phyloP scores from a whole-genome alignment of 2,113 vertebrate genomes.

The Eonycteris spelaea region DNA sequence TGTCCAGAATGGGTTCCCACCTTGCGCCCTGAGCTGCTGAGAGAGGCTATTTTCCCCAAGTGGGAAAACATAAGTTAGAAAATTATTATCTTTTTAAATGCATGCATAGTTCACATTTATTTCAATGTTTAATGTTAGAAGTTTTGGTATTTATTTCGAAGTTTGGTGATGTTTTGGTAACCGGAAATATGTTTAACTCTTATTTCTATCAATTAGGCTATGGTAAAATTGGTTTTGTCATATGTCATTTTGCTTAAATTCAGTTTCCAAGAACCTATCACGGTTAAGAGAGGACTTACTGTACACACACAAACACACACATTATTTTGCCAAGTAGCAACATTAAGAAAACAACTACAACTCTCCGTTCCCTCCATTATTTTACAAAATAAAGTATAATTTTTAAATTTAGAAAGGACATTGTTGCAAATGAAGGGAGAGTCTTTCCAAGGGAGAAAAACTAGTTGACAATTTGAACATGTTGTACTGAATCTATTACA shows the following conservation, averaged over 20 bases:
- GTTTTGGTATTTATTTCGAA: neutral
- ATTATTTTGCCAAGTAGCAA: neutral
- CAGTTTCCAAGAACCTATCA: neutral
- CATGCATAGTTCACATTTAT: neutral
- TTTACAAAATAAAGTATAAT: slow-evolving; percentile 3
- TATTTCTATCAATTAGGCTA: neutral
- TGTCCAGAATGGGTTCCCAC: too few relatives aligned
- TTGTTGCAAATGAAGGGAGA: neutral
- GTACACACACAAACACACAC: neutral
- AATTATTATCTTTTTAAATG: neutral
- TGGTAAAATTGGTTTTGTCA: neutral
- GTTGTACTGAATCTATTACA: neutral
- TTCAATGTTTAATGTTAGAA: neutral
- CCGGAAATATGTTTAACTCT: neutral
- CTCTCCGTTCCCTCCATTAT: neutral
- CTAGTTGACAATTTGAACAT: neutral
- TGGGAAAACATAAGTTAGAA: neutral
- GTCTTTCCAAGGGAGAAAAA: neutral
- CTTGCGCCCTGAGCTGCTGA: neutral
- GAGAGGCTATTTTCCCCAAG: neutral
- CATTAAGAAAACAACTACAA: neutral
- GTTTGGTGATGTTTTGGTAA: neutral
- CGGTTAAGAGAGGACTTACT: neutral
- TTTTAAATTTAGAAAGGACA: neutral
- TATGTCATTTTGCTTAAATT: neutral